A percentile compares a stretch with the other conserved stretches of the same genome.
These are phyloP conservation scores for Aphodius granarius DNA, from an alignment of 2,888 invertebrate genomes.

Conservation along the genomic window DNA sequence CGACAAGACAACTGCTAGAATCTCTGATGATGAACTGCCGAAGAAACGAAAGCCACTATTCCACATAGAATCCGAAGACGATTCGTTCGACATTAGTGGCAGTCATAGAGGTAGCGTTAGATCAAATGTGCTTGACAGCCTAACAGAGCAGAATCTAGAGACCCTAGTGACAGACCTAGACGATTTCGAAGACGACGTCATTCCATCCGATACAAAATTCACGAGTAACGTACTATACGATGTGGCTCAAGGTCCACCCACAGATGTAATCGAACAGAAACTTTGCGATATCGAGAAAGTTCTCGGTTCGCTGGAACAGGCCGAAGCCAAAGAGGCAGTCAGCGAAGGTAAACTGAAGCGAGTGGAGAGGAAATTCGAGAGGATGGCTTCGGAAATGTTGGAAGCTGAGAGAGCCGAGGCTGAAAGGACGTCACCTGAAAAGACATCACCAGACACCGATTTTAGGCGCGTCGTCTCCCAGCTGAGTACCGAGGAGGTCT, in stretches of 20 bases:
- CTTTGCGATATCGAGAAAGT: constrained; percentile 51
- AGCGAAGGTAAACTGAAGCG: constrained; percentile 50
- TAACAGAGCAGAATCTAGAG: constrained; percentile 44
- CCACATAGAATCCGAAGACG: constrained; percentile 55
- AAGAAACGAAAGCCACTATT: constrained; percentile 51
- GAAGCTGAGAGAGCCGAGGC: constrained; percentile 46
- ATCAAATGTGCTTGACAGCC: constrained; percentile 46
- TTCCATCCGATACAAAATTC: constrained; percentile 19
- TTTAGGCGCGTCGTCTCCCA: constrained; percentile 57
- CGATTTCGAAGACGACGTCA: constrained; percentile 17
- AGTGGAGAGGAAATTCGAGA: constrained; percentile 57
- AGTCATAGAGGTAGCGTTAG: constrained; percentile 41
- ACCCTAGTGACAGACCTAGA: constrained; percentile 37
- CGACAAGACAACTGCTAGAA: constrained; percentile 26
- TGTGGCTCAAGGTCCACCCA: constrained; percentile 14
- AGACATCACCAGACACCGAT: constrained; percentile 52
- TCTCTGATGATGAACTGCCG: constrained; percentile 17
- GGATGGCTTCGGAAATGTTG: constrained; percentile 56
- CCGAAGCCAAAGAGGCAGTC: constrained; percentile 29
- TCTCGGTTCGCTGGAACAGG: constrained; percentile 49
- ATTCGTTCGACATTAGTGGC: constrained; percentile 35
- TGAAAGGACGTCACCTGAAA: constrained; percentile 47
- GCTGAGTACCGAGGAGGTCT: constrained; percentile 56
- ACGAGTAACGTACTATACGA: constrained; percentile 22
- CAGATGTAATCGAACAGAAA: constrained; percentile 47